Conservation (phyloP, 2,888 invertebrate genomes). For the Yponomeuta evonymella region DNA sequence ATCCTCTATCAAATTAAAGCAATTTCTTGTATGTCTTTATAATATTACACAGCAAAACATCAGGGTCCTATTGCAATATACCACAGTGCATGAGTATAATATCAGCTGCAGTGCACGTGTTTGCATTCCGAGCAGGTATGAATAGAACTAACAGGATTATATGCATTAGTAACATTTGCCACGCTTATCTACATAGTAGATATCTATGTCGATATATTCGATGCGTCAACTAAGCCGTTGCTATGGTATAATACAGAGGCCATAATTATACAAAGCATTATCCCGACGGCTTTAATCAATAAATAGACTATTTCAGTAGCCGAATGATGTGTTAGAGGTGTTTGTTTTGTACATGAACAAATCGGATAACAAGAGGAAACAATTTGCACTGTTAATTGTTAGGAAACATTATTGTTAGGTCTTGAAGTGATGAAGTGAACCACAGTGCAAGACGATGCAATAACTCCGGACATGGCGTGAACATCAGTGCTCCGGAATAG, state of each 20-base stretch:
- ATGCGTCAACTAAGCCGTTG: not conserved
- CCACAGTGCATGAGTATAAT: not conserved
- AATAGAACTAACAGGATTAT: not conserved
- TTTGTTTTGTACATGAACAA: slow-evolving; percentile 17
- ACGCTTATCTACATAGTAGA: not conserved
- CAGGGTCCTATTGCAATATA: not conserved
- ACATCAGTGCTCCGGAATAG: not conserved
- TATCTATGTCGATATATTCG: not conserved
- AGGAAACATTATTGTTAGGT: slow-evolving; percentile 29
- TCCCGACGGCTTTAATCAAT: not conserved
- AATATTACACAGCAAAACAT: too few species aligned
- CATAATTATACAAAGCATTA: not conserved
- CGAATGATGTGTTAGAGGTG: slow-evolving; percentile 31
- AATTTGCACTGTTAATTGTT: slow-evolving; percentile 49
- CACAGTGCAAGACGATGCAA: slow-evolving; percentile 14
- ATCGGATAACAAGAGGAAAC: slow-evolving; percentile 27
- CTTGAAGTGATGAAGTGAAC: slow-evolving; percentile 15
- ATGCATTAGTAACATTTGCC: not conserved
- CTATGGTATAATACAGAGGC: not conserved
- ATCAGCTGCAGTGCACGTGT: not conserved
- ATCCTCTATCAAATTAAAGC: too few species aligned
- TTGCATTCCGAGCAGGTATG: not conserved
- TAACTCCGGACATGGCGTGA: not conserved
- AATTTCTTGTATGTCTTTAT: too few species aligned
- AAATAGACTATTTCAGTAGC: not conserved